Evolutionary conservation across 2,113 vertebrate genomes (phyloP).

Genomic region (Grammomys dolichurus): DNA sequence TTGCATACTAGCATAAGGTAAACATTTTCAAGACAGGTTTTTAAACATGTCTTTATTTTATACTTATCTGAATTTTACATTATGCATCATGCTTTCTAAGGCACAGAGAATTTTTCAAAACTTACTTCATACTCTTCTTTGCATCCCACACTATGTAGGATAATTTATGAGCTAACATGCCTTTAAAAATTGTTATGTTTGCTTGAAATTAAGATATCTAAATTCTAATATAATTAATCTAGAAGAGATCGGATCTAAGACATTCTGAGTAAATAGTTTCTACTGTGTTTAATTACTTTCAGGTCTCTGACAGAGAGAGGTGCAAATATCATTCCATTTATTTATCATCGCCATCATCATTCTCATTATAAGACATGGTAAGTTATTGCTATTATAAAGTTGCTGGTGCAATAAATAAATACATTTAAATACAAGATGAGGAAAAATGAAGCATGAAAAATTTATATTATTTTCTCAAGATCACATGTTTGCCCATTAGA

Average conservation of each 20-base stretch:
- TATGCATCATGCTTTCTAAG: constrained; percentile 18
- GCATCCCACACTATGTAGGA: not conserved
- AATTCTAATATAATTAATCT: constrained; percentile 75
- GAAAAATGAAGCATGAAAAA: constrained; percentile 55
- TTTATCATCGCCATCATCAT: constrained; percentile 55
- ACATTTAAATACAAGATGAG: constrained; percentile 66
- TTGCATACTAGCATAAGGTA: not conserved
- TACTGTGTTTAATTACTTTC: constrained; percentile 71
- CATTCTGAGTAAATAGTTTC: constrained; percentile 68
- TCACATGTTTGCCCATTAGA: not conserved
- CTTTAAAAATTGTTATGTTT: constrained; percentile 68
- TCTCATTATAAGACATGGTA: constrained; percentile 60
- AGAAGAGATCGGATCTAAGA: constrained; percentile 52
- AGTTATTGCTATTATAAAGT: constrained; percentile 69
- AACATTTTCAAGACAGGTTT: constrained; percentile 27
- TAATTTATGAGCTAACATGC: constrained; percentile 64
- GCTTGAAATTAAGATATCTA: constrained; percentile 70
- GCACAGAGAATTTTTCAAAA: constrained; percentile 33
- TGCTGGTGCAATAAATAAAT: constrained; percentile 60
- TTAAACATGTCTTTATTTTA: constrained; percentile 56
- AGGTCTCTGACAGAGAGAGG: constrained; percentile 50
- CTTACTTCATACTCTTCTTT: constrained; percentile 52
- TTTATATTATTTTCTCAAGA: constrained; percentile 61
- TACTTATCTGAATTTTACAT: constrained; percentile 9
- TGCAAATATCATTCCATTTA: constrained; percentile 64